Base-by-base conservation (phyloP, 2,888 invertebrate species). In the Caenorhabditis sulstoni region DNA sequence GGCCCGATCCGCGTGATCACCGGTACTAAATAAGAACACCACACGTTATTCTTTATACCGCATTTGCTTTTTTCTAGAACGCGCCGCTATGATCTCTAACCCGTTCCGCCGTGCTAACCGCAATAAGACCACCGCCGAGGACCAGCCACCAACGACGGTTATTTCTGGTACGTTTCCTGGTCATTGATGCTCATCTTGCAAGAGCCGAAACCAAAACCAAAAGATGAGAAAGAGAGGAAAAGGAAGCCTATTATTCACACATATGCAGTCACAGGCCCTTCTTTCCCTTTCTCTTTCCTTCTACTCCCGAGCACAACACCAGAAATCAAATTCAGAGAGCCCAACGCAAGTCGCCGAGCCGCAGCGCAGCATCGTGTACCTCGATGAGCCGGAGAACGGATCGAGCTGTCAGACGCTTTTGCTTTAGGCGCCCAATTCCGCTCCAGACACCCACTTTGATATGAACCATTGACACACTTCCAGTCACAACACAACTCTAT, bases 351-450 rank as follows among this genome's bases (percentile, higher is more conserved):
- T 29, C n/a, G 55, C 50, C 23, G 75, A 76, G 44, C 75, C 67
- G 29, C 62, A 68, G 18, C 66, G 75, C 47, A 68, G 67, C 49
- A 67, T 76, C 44, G 75, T 76, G 20, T 67, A 62, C 49, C 61
- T 76, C 39, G 75, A 76, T 58, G 75, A 76, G 55, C 75, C 62
- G 23, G 75, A 76, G 52, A 76, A 76, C 41, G 67, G 62, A 57
- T 67, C 75, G 35, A 76, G 75, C 49, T 76, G 75, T 57, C 75
- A 76, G 29, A 67, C 75, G 49, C 67, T 76, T 49, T 20, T 76
- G 62, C 67, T 76, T 49, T 76, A 39, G 62, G 1, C 18, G 16
- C 12, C 14, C 41, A 41, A 41, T 53, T 41, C 16, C 45, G n/a
- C 29, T 41, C 14, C 8, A 23, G 3, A 52, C 50, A 18, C 20